Evolutionary conservation across 2,888 invertebrate species (phyloP).

Genomic region (Argyresthia albistria): DNA sequence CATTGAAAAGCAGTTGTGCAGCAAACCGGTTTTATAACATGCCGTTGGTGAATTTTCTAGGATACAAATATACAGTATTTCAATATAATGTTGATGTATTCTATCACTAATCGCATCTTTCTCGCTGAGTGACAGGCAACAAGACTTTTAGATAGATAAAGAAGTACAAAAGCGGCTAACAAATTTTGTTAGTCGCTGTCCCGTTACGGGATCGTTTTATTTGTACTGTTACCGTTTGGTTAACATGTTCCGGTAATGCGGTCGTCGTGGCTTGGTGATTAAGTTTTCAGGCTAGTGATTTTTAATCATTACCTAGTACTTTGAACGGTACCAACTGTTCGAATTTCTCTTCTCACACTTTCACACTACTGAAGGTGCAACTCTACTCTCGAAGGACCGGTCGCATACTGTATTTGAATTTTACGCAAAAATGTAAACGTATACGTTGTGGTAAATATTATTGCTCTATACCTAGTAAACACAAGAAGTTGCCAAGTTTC

Average conservation of each 20-base stretch:
- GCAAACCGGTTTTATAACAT: background rate
- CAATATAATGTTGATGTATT: too few relatives aligned
- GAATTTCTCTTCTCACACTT: background rate
- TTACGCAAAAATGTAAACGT: too few relatives aligned
- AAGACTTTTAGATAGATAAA: too few relatives aligned
- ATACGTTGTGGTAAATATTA: too few relatives aligned
- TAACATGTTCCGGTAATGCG: background rate
- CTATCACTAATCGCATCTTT: too few relatives aligned
- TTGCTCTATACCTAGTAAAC: too few relatives aligned
- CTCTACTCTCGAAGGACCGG: background rate
- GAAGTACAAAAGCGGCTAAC: background rate
- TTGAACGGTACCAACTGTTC: too few relatives aligned
- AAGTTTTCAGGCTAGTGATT: background rate
- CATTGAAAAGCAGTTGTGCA: background rate
- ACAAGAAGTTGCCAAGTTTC: too few relatives aligned
- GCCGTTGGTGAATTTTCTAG: background rate
- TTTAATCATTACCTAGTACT: too few relatives aligned
- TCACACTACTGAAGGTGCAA: background rate
- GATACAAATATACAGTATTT: background rate
- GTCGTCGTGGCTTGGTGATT: background rate
- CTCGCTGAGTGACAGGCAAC: too few relatives aligned
- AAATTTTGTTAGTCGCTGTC: background rate
- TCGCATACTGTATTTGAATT: too few relatives aligned
- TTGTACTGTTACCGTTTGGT: background rate
- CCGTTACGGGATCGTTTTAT: background rate